A percentile compares a stretch with the other conserved stretches of the same genome.
Evolutionary conservation across 2,797 vertebrate species (phyloP).

Genomic region (Manis javanica): DNA sequence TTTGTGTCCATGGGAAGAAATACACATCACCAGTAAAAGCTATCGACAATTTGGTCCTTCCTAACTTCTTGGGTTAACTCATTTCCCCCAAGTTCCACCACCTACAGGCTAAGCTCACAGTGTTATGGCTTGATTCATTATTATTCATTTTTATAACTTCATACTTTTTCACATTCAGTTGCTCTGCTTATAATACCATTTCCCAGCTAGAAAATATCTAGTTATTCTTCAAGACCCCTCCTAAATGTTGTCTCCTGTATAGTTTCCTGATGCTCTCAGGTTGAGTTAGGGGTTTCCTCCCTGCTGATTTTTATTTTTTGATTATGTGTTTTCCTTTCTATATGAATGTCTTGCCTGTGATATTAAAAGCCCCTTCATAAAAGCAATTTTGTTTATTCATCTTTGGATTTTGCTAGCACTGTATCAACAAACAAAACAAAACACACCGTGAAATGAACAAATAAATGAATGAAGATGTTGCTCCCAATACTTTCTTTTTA

Average conservation of each 20-base stretch:
- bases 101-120: neutral
- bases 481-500: neutral
- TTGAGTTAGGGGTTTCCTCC: neutral
- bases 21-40: neutral
- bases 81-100: neutral
- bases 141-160: conserved; percentile 4
- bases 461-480: neutral
- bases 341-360: neutral
- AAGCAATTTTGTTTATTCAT: neutral
- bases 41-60: neutral
- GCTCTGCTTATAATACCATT: neutral
- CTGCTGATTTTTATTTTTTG: neutral
- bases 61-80: neutral
- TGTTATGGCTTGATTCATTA: neutral
- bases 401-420: conserved; percentile 4
- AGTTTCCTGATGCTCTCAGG: neutral
- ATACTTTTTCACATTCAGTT: neutral
- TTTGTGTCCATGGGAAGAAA: neutral
- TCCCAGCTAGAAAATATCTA: neutral
- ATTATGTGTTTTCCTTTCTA: neutral
- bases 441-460: neutral
- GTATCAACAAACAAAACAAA: neutral
- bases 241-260: neutral
- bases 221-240: neutral
- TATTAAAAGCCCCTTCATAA: neutral